Evolutionary conservation across 2,113 vertebrate genomes (phyloP), one percentile per base, ranked within the genome.

Genomic region (Ammospiza caudacuta): DNA sequence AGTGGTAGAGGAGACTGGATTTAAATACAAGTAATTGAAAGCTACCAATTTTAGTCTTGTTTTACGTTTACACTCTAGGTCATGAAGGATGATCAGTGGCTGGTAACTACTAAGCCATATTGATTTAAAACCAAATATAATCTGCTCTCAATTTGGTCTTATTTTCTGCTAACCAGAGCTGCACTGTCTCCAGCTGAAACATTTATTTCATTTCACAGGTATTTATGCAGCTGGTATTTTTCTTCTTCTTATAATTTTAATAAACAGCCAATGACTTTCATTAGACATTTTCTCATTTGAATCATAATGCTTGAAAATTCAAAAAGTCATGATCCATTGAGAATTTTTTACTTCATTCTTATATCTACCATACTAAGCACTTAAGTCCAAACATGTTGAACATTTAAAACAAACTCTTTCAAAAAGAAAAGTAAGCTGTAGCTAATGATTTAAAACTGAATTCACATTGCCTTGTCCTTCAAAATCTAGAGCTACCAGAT

Each of bases 1-100:
- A 67, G 5, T 46, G 21, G 46, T 20, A 89, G 35, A 80, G 28
- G 43, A 91, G 64, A 44, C 29, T 59, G 20, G 24, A 67, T 72
- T 89, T 63, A 78, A 91, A 83, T 51, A 33, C 33, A 77, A 87
- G 73, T 67, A 59, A 92, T 78, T 91, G 63, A 84, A 95, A 91
- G 57, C 74, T 69, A 76, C 78, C 61, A 23, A 83, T 76, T 91
- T 85, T 73, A 79, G 67, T 82, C 67, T 52, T 52, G 52, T 69
- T 94, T 90, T 92, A 82, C 74, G 55, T 90, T 92, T 63, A 43
- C 39, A 74, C 46, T 84, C 47, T n/a, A 63, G 41, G n/a, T 82
- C 75, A 68, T 39, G 73, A 78, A 64, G 49, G 49, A 64, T 72
- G 64, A 68, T 78, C 54, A 83, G 66, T 68, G 41, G 24, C 58